Percentiles rank a stretch among this genome's conserved stretches.
Evolutionary conservation across 2,113 vertebrate species (phyloP).

Genomic region (Macquaria ambigua): DNA sequence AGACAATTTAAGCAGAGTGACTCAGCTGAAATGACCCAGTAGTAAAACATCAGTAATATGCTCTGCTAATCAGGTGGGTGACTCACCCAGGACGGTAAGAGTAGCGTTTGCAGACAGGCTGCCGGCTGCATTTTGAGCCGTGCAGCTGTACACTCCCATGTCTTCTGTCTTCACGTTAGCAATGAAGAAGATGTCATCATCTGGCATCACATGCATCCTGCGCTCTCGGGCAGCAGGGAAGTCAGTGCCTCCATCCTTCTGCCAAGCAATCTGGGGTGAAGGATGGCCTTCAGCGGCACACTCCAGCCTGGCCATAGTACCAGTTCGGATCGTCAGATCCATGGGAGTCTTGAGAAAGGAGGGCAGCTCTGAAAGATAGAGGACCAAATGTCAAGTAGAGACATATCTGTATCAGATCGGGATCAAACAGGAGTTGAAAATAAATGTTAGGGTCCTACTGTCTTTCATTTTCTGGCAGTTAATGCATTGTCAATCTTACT

Average conservation of each 20-base stretch:
- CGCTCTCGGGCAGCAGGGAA: slow-evolving; percentile 96
- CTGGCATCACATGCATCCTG: slow-evolving; percentile 98
- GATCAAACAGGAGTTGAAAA: background rate
- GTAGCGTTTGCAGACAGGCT: slow-evolving; percentile 95
- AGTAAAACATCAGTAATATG: background rate
- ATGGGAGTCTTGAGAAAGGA: slow-evolving; percentile 98
- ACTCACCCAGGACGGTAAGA: slow-evolving; percentile 93
- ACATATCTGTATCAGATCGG: background rate
- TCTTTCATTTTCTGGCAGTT: background rate
- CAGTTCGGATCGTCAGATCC: slow-evolving; percentile 93
- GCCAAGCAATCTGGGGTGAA: slow-evolving; percentile 96
- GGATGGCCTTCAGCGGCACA: slow-evolving; percentile 95
- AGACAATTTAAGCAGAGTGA: slow-evolving; percentile 29
- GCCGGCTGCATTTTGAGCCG: slow-evolving; percentile 95
- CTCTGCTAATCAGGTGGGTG: slow-evolving; percentile 20
- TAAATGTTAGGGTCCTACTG: background rate
- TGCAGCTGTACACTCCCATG: slow-evolving; percentile 96
- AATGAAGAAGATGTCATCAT: slow-evolving; percentile 98
- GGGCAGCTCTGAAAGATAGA: slow-evolving; percentile 88
- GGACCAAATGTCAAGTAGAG: background rate
- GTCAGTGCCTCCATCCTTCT: slow-evolving; percentile 97
- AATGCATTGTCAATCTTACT: background rate
- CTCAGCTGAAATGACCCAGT: slow-evolving; percentile 32
- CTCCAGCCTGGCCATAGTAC: slow-evolving; percentile 93
- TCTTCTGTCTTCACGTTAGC: slow-evolving; percentile 96